Base-by-base conservation (phyloP, 2,797 vertebrate genomes). In the Lindbergichthys nudifrons region DNA sequence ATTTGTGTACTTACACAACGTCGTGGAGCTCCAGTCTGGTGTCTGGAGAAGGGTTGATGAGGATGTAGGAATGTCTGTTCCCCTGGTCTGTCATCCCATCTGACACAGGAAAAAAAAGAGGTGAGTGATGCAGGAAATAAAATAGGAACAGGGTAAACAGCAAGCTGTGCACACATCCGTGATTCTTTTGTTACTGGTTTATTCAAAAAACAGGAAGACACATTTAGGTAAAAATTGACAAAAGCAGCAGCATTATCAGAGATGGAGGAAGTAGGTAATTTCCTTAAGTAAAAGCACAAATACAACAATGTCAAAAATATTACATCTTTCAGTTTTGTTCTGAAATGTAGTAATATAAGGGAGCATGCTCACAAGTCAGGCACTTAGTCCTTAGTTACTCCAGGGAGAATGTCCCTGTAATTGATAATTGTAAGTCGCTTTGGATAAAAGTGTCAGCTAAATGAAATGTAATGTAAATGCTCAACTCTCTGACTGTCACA, bases 11-110 rank as follows among this genome's bases (percentile, higher is more conserved):
- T 96, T 90, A 96, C 96, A 96, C 94, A 1, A 96, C 92, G 47
- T 96, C 95, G 15, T 96, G 93, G 52, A 96, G 91, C 89, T 96
- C 95, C 77, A 96, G 93, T 26, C 94, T 86, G 62, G 93, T 95
- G 88, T 96, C 95, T 30, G 95, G 96, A 61, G 95, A 93, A 5
- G 95, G 96, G 86, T 96, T 96, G 92, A 96, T 96, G 73, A 96
- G 96, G 88, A 96, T 96, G 83, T 96, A 96, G 13, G 95, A 96
- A 70, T 96, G 85, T 74, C 95, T 94, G 91, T 96, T 96, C 69
- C 94, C 93, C 63, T 95, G 95, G 86, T 96, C 96, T 62, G 94
- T 95, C 94, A 96, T 94, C 68, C 95, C 96, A 83, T 95, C 95
- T 96, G 91, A 91, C 63, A 88, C 84, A 85, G 77, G 85, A 87